These are phyloP conservation scores for Chalcosyrphus nemorum DNA, from an alignment of 2,888 invertebrate genomes.

Conservation along the genomic window DNA sequence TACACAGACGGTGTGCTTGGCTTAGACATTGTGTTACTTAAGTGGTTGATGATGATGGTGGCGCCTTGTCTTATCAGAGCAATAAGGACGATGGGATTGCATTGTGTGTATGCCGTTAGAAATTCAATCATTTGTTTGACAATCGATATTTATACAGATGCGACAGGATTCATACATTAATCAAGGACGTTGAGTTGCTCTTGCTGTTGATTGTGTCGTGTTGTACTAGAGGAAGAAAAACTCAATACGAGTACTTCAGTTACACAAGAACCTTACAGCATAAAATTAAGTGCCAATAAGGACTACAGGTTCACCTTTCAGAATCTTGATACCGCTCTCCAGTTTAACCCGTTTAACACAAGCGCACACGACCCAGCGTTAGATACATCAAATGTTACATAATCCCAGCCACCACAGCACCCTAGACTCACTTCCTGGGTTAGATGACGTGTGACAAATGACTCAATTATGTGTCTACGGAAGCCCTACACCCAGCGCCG, in stretches of 20 bases:
- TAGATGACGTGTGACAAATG: constrained; percentile 64
- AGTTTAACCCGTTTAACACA: constrained; percentile 46
- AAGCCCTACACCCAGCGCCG: neutral
- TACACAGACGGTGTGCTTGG: neutral
- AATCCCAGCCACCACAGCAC: constrained; percentile 3
- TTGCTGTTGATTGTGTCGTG: neutral
- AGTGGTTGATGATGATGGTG: neutral
- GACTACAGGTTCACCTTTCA: neutral
- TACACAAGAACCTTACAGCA: no score
- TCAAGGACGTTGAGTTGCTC: neutral
- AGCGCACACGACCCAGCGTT: neutral
- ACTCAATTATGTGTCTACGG: constrained; percentile 61
- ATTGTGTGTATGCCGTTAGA: neutral
- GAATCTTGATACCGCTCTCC: neutral
- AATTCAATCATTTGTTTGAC: constrained; percentile 12
- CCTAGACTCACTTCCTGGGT: constrained; percentile 2
- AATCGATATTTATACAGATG: neutral
- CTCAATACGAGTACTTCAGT: no score
- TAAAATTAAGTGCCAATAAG: no score
- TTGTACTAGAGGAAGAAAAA: no score
- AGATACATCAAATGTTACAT: constrained; percentile 25
- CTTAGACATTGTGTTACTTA: constrained; percentile 9
- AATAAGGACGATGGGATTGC: neutral
- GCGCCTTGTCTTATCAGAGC: constrained; percentile 10
- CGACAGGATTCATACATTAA: neutral